Conservation (phyloP, 2,888 invertebrate genomes). For the Taenaris catops region DNA sequence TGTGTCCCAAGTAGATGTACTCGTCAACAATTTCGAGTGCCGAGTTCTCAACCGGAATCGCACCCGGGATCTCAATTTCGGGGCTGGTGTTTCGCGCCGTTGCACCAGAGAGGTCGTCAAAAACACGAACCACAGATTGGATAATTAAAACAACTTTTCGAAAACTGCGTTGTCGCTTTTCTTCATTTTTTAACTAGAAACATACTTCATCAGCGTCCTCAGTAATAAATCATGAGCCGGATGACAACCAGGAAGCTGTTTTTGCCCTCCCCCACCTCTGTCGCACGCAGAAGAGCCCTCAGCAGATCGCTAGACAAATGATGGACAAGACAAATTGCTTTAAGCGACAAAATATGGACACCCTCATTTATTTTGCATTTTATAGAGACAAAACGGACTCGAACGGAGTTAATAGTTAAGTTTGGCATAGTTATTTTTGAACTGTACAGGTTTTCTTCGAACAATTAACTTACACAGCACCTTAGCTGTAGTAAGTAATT, state of each 20-base stretch:
- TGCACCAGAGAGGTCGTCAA: too few relatives aligned
- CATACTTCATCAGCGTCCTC: constrained; percentile 8
- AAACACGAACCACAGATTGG: too few relatives aligned
- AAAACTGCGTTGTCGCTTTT: neutral
- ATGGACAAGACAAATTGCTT: constrained; percentile 55
- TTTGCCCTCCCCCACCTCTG: constrained; percentile 43
- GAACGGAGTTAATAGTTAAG: constrained; percentile 1
- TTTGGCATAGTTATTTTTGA: neutral
- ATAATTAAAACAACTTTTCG: too few relatives aligned
- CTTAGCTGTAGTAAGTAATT: neutral
- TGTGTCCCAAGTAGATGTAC: too few relatives aligned
- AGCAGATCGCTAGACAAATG: constrained; percentile 60
- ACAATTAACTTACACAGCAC: neutral
- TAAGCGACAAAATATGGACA: constrained; percentile 37
- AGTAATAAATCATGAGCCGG: constrained; percentile 51
- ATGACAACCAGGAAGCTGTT: constrained; percentile 47
- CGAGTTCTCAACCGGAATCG: too few relatives aligned
- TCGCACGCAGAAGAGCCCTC: constrained; percentile 50
- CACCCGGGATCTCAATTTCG: too few relatives aligned
- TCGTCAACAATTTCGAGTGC: too few relatives aligned
- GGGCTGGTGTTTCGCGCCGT: too few relatives aligned
- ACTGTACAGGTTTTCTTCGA: neutral
- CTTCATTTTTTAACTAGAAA: neutral
- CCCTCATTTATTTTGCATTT: constrained; percentile 11
- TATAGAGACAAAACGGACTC: constrained; percentile 1